These are phyloP conservation scores for Amazona finschi DNA, from an alignment of 2,797 vertebrate genomes.

Conservation along the genomic window DNA sequence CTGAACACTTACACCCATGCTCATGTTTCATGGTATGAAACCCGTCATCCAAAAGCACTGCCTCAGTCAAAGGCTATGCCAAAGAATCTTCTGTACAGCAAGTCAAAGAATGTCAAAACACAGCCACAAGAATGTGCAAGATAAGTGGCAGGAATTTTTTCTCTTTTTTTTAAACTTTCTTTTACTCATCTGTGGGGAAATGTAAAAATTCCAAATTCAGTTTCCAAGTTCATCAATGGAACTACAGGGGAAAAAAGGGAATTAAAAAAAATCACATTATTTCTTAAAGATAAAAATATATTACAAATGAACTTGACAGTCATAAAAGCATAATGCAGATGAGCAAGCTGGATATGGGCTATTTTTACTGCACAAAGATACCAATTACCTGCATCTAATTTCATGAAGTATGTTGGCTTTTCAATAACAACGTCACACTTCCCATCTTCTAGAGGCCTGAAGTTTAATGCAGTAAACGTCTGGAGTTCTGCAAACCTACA, in stretches of 20 bases:
- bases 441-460: slow-evolving; percentile 80
- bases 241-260: neutral
- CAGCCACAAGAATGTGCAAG: neutral
- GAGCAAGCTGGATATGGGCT: neutral
- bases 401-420: slow-evolving; percentile 94
- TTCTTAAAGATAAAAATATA: neutral
- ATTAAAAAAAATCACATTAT: neutral
- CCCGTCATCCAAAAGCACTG: neutral
- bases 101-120: neutral
- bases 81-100: neutral
- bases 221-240: neutral
- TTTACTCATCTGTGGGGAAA: neutral
- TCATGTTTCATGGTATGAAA: neutral
- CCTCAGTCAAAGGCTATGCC: neutral
- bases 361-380: neutral
- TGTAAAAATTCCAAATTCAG: neutral
- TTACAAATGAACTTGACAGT: neutral
- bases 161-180: neutral
- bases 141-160: neutral
- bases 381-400: slow-evolving; percentile 91
- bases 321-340: neutral
- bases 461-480: slow-evolving; percentile 83
- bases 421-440: slow-evolving; percentile 89
- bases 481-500: slow-evolving; percentile 94
- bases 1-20: neutral